Evolutionary conservation across 2,113 vertebrate genomes (phyloP).

Genomic region (Gymnogyps californianus): DNA sequence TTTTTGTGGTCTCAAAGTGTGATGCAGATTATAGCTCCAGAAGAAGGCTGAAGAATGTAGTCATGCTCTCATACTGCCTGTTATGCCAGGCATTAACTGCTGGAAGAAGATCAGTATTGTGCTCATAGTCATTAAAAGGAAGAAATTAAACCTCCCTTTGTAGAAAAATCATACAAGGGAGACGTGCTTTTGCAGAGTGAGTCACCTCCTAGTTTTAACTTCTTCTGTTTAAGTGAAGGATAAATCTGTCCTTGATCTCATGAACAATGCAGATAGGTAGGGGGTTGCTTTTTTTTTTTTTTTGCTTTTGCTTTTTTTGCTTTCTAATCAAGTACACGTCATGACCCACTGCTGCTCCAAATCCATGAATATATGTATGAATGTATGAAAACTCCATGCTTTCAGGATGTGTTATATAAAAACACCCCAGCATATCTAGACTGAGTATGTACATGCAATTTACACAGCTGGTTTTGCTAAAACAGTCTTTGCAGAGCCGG

Average conservation of each 20-base stretch:
- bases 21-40: background rate
- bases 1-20: background rate
- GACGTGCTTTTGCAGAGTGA: conserved; percentile 45
- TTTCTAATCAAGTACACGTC: background rate
- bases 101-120: conserved; percentile 21
- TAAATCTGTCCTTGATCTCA: conserved; percentile 14
- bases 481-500: background rate
- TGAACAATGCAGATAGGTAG: conserved; percentile 34
- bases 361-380: conserved; percentile 39
- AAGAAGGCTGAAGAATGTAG: background rate
- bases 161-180: conserved; percentile 24
- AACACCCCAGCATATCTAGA: conserved; percentile 10
- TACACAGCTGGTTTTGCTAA: conserved; percentile 20
- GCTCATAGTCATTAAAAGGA: conserved; percentile 16
- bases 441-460: background rate
- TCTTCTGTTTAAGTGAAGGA: background rate
- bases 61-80: conserved; percentile 7
- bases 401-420: conserved; percentile 27
- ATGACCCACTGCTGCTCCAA: conserved; percentile 29
- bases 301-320: background rate
- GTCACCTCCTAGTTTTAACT: conserved; percentile 47
- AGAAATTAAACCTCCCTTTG: conserved; percentile 34
- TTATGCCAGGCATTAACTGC: conserved; percentile 32
- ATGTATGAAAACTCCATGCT: background rate
- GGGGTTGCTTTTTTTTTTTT: background rate